Percentiles rank a stretch among this genome's conserved stretches.
Conservation (phyloP, 2,888 invertebrate genomes). For the Dynastes tityus region DNA sequence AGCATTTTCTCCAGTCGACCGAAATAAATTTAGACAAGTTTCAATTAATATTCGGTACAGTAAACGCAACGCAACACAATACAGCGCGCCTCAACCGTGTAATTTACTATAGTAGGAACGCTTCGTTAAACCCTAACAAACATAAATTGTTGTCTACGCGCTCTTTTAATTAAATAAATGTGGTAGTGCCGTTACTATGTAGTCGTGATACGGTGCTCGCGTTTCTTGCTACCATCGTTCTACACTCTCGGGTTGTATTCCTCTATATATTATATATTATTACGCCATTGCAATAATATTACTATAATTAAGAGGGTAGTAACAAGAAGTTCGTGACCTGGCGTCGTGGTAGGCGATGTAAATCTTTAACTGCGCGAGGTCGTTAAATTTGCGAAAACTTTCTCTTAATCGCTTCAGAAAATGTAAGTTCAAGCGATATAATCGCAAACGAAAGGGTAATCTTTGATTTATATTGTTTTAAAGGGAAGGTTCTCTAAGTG, state of each 20-base stretch:
- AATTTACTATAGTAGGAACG: constrained; percentile 36
- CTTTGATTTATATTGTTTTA: constrained; percentile 25
- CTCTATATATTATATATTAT: constrained; percentile 45
- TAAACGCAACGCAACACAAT: constrained; percentile 46
- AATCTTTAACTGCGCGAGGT: constrained; percentile 18
- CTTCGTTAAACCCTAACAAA: constrained; percentile 53
- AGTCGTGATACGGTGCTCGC: constrained; percentile 41
- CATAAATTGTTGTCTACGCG: constrained; percentile 57
- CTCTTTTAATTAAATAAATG: constrained; percentile 51
- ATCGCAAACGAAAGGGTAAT: constrained; percentile 29
- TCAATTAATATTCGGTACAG: constrained; percentile 45
- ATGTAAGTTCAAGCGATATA: constrained; percentile 29
- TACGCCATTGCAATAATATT: constrained; percentile 43
- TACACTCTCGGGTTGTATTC: constrained; percentile 9
- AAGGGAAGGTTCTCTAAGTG: not conserved
- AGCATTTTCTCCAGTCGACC: constrained; percentile 26
- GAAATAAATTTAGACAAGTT: constrained; percentile 42
- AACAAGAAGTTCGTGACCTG: constrained; percentile 29
- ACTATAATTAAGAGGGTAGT: constrained; percentile 44
- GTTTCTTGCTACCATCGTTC: constrained; percentile 35
- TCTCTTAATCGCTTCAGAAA: constrained; percentile 31
- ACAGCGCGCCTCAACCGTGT: constrained; percentile 37
- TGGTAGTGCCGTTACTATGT: constrained; percentile 33
- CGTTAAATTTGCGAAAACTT: constrained; percentile 35
- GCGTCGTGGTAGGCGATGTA: constrained; percentile 12